Percentiles rank a stretch among this genome's conserved stretches.
Evolutionary conservation across 2,113 vertebrate species (phyloP).

Genomic region (Nothoprocta perdicaria): DNA sequence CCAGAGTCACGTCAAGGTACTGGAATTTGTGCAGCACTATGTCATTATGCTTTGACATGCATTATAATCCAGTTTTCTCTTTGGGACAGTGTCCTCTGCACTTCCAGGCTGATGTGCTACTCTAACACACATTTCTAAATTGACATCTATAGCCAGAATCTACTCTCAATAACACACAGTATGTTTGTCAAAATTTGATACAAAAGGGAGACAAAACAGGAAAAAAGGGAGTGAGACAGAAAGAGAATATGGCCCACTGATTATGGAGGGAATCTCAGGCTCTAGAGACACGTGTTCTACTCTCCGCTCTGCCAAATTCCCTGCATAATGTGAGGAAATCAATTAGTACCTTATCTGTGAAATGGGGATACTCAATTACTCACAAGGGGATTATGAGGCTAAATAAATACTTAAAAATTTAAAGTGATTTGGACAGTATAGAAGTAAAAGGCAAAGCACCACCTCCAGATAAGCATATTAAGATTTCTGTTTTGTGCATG

Average conservation of each 20-base stretch:
- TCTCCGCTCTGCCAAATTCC: slow-evolving; percentile 66
- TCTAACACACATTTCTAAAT: neutral
- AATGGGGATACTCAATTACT: slow-evolving; percentile 67
- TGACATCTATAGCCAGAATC: neutral
- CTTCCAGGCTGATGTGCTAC: neutral
- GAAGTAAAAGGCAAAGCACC: slow-evolving; percentile 29
- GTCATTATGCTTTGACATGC: neutral
- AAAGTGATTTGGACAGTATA: slow-evolving; percentile 36
- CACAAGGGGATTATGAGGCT: slow-evolving; percentile 58
- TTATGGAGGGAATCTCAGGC: slow-evolving; percentile 41
- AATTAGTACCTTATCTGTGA: slow-evolving; percentile 68
- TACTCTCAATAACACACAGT: neutral
- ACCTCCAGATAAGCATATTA: neutral
- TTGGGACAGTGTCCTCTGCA: neutral
- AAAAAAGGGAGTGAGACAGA: neutral
- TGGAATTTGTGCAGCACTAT: neutral
- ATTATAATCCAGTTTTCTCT: neutral
- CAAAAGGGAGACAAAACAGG: neutral
- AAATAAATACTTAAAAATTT: slow-evolving; percentile 66
- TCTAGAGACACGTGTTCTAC: slow-evolving; percentile 35
- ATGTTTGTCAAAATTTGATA: neutral
- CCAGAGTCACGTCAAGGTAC: neutral
- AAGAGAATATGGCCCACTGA: slow-evolving; percentile 24
- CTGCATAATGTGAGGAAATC: slow-evolving; percentile 62
- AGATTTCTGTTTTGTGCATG: neutral